Evolutionary conservation across 92 coral and sea anemone genomes (phyloP).

Genomic region (Actinostola sp.): DNA sequence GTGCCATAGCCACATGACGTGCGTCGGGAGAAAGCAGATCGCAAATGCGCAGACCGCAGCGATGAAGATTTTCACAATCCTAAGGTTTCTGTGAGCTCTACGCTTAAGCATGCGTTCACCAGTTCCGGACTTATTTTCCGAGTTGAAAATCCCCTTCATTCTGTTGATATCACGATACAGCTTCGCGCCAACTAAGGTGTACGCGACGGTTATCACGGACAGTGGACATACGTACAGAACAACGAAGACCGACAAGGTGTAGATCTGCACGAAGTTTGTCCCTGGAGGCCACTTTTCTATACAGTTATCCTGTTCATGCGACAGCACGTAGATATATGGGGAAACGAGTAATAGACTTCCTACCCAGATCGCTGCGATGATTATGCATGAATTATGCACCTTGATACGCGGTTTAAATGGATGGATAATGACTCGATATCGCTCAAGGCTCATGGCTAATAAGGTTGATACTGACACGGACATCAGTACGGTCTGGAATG

Average conservation of each 20-base stretch:
- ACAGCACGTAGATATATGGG: constrained; percentile 76
- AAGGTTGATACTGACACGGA: constrained; percentile 83
- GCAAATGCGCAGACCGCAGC: constrained; percentile 85
- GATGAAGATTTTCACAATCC: constrained; percentile 82
- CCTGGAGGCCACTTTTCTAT: constrained; percentile 75
- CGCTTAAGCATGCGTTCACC: constrained; percentile 53
- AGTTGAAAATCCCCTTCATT: constrained; percentile 45
- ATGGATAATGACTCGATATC: constrained; percentile 81
- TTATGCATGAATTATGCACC: constrained; percentile 48
- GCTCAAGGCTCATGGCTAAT: constrained; percentile 90
- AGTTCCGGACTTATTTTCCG: constrained; percentile 42
- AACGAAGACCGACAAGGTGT: constrained; percentile 74
- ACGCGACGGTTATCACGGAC: constrained; percentile 65
- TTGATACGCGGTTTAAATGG: constrained; percentile 81
- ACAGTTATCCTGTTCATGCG: constrained; percentile 50
- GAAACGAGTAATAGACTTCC: constrained; percentile 72
- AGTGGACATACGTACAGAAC: constrained; percentile 76
- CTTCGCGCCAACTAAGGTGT: constrained; percentile 66
- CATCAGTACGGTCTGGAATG: constrained; percentile 83
- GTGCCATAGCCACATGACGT: constrained; percentile 93
- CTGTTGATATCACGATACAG: constrained; percentile 71
- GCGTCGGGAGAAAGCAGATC: constrained; percentile 88
- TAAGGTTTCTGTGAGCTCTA: constrained; percentile 75
- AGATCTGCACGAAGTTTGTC: constrained; percentile 49
- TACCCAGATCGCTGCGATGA: constrained; percentile 69